Evolutionary conservation across 2,797 vertebrate genomes (phyloP), one percentile per base, ranked within the genome.

Genomic region (Lophius americanus): DNA sequence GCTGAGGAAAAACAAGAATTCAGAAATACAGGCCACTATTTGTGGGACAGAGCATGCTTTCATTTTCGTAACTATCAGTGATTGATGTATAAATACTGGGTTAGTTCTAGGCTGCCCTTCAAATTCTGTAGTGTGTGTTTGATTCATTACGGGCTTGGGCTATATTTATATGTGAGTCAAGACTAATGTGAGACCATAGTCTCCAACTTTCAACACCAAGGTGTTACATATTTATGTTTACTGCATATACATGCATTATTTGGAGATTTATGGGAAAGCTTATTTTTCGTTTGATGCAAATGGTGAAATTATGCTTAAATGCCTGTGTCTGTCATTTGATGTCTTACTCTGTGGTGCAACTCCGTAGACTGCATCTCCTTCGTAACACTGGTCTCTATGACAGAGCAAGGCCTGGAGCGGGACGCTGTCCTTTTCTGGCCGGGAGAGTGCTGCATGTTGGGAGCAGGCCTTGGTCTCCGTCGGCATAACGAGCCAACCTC

Each of bases 331-430:
- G 51, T 68, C 56, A 23, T 68, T 69, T 61, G 59, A 63, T 70
- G 44, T 87, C 93, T 94, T 94, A 94, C 92, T 93, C 87, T 88
- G 86, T 83, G 80, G 73, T 91, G 83, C 68, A 85, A 78, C 81
- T 91, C 91, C 76, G 58, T 66, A 75, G 90, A 76, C 64, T 85
- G 86, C 4, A 77, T 84, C 85, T 91, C 88, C 77, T 85, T 83
- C 83, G 87, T 81, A 64, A 86, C 82, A 69, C 88, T 70, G 83
- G 86, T 88, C 75, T 93, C 91, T 88, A 94, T 93, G 85, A 94
- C 93, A 63, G 93, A 94, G 82, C 81, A 88, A 6, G 93, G 92
- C 82, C 93, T 90, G 89, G 87, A 65, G 75, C 81, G 86, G 32
- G 80, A 79, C 58, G 81, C 64, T 42, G 4, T 81, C 81, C 81